A percentile compares a stretch with the other conserved stretches of the same genome.
phyloP scores from a whole-genome alignment of 2,888 invertebrate species.

The Nemoura dubitans region DNA sequence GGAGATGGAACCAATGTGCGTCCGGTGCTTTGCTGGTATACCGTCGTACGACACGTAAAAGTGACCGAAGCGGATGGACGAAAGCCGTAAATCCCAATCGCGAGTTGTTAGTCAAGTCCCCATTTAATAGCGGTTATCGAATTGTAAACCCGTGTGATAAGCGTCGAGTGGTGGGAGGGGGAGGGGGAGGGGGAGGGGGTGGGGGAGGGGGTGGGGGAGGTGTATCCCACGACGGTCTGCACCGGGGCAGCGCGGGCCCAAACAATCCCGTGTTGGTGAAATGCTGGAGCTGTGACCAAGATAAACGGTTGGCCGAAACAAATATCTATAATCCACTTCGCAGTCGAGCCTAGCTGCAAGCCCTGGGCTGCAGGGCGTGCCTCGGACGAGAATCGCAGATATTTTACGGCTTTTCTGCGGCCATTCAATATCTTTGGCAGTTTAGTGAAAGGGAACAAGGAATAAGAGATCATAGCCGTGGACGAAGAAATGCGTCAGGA shows the following conservation, averaged over 20 bases:
- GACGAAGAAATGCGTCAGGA: background rate
- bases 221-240: background rate
- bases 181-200: too few relatives aligned
- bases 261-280: background rate
- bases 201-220: too few relatives aligned
- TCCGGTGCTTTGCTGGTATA: background rate
- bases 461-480: constrained; percentile 8
- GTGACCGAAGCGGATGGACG: background rate
- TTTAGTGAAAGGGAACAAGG: background rate
- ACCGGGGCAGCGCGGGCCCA: background rate
- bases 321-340: constrained; percentile 28
- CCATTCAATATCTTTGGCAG: constrained; percentile 22
- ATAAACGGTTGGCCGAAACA: constrained; percentile 31
- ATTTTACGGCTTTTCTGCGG: constrained; percentile 21
- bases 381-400: background rate
- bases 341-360: background rate
- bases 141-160: background rate
- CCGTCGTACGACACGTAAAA: too few relatives aligned
- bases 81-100: background rate
- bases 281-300: background rate
- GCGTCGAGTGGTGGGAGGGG: background rate
- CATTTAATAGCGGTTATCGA: background rate
- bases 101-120: background rate
- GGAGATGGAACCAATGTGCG: constrained; percentile 1
- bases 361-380: background rate